Evolutionary conservation across 2,113 vertebrate species (phyloP), one percentile per base, ranked within the genome.

Genomic region (Seriola rivoliana): DNA sequence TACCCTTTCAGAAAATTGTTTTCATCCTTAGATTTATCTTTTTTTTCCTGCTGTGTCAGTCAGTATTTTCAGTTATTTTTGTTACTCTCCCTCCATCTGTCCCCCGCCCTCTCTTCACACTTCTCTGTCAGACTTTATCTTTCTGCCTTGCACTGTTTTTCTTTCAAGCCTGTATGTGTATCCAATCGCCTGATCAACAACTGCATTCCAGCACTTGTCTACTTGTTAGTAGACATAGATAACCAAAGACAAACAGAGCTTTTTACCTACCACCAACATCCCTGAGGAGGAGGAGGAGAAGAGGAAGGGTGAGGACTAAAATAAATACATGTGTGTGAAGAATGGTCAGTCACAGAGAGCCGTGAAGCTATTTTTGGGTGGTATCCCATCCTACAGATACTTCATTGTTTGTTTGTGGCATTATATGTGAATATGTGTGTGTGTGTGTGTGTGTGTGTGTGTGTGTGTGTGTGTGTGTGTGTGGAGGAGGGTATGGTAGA

Each of bases 171-270:
- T 60, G 59, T 44, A 25, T 68, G 65, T 63, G 85, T 76, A 52
- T 85, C 73, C 73, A 81, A 54, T 40, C 21, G 34, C 17, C 64
- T 66, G 65, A 85, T 73, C 52, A 78, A 62, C 75, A 75, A 62
- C 75, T 29, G 25, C 75, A 71, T 68, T 57, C 40, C 58, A 50
- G 25, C 9, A 5, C 58, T 71, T 60, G 58, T 84, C 65, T 36
- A 59, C 7, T 34, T 84, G 57, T 75, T 40, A 60, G 50, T 42
- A 46, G 38, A 58, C 36, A 16, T 4, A 75, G 44, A 60, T 12
- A 48, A n/a, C 46, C 16, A n/a, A 40, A 71, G 40, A 57, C 42
- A 59, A 40, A 62, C 55, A 36, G 9, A 48, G n/a, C 14, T 9
- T 66, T 48, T 25, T 17, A 48, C 8, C 34, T 16, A 38, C n/a